phyloP scores from a whole-genome alignment of 2,113 vertebrate species.

The Natator depressus region DNA sequence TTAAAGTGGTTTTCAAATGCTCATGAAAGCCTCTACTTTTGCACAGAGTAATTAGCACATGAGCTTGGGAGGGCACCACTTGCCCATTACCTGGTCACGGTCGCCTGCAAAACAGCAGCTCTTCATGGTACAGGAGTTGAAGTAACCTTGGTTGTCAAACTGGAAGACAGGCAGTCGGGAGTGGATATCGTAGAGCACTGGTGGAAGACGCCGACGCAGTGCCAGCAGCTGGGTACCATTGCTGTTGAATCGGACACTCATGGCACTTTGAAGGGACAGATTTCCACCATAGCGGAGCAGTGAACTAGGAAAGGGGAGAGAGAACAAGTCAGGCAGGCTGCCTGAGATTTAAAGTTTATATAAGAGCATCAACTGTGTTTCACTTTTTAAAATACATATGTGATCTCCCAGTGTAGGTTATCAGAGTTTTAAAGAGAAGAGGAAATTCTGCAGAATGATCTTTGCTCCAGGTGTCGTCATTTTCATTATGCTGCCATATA shows the following conservation, averaged over 20 bases:
- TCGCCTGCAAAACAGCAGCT: conserved; percentile 99
- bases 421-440: neutral
- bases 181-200: conserved; percentile 97
- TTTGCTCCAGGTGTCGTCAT: neutral
- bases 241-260: conserved; percentile 99
- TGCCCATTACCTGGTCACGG: conserved; percentile 89
- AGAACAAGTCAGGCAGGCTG: neutral
- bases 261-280: conserved; percentile 96
- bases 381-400: neutral
- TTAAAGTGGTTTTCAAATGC: neutral
- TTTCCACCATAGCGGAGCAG: conserved; percentile 96
- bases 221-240: conserved; percentile 95
- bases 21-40: neutral
- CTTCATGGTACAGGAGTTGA: conserved; percentile 99
- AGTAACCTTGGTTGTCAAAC: conserved; percentile 99
- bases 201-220: conserved; percentile 92
- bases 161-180: conserved; percentile 97
- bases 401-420: neutral
- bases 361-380: neutral
- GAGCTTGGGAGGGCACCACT: neutral
- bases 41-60: neutral
- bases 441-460: neutral
- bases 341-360: neutral
- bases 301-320: conserved; percentile 79
- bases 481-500: neutral